Conservation (phyloP, 2,113 vertebrate genomes). For the Hippocampus comes region DNA sequence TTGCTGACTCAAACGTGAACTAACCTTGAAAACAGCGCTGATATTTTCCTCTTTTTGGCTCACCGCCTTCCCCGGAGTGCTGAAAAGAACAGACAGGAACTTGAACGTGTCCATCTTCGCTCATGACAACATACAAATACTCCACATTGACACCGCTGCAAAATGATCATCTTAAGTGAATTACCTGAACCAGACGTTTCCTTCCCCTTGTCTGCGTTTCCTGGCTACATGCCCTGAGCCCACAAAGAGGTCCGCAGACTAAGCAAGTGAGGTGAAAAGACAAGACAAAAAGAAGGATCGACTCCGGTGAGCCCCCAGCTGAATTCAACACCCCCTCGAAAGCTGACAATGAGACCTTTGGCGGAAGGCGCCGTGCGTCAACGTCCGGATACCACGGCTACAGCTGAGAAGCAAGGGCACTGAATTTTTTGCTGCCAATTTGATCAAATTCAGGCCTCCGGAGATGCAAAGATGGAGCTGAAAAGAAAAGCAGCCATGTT, state of each 20-base stretch:
- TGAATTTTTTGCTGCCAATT: not conserved
- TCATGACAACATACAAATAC: not conserved
- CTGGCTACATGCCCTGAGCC: conserved; percentile 11
- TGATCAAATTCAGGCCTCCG: not conserved
- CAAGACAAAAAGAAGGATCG: conserved; percentile 20
- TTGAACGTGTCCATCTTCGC: no score
- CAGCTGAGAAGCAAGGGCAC: conserved; percentile 18
- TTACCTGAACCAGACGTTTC: conserved; percentile 10
- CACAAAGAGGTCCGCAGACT: conserved; percentile 22
- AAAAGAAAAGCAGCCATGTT: not conserved
- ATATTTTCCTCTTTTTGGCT: not conserved
- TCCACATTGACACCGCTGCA: not conserved
- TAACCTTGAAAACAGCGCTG: conserved; percentile 19
- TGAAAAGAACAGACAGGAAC: not conserved
- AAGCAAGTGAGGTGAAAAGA: conserved; percentile 30
- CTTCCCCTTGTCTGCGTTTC: conserved; percentile 22
- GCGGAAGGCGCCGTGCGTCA: not conserved
- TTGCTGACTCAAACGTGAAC: conserved; percentile 10
- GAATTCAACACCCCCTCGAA: conserved; percentile 43
- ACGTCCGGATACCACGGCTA: conserved; percentile 31
- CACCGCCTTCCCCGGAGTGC: conserved; percentile 11
- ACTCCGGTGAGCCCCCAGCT: conserved; percentile 11
- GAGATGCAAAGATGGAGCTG: not conserved
- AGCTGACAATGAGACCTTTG: conserved; percentile 56
- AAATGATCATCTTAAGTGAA: not conserved